Conservation (phyloP, 2,797 vertebrate species). For the Falco berigora region DNA sequence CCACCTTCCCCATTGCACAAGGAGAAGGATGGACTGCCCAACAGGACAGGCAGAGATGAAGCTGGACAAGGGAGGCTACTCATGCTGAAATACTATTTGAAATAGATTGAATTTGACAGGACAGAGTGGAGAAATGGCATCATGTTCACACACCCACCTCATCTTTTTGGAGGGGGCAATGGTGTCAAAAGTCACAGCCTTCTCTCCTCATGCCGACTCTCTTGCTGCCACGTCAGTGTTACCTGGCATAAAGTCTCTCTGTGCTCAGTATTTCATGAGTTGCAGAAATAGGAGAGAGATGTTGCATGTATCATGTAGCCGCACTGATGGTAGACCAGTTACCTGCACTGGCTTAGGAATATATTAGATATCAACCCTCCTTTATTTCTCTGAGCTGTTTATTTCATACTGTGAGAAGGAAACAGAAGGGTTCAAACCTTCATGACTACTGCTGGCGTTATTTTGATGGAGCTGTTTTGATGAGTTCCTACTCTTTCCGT, state of each 20-base stretch:
- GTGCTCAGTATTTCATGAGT: not conserved
- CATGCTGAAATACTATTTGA: not conserved
- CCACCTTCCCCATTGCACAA: not conserved
- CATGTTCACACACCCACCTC: not conserved
- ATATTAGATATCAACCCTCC: not conserved
- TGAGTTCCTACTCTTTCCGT: not conserved
- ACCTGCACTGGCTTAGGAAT: not conserved
- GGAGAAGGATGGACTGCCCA: not conserved
- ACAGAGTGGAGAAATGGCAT: not conserved
- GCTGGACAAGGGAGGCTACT: not conserved
- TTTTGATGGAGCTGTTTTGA: not conserved
- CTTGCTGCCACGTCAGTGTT: not conserved
- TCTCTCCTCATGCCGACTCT: not conserved
- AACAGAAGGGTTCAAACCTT: not conserved
- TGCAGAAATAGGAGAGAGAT: not conserved
- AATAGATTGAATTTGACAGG: not conserved
- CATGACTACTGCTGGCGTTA: not conserved
- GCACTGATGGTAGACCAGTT: not conserved
- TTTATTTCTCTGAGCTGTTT: not conserved
- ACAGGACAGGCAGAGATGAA: not conserved
- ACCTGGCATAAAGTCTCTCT: not conserved
- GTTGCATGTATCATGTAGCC: not conserved
- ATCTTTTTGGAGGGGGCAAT: not conserved
- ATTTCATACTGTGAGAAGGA: not conserved
- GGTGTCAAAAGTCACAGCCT: not conserved